Base-by-base conservation (phyloP, 2,797 vertebrate species). In the Fratercula arctica region DNA sequence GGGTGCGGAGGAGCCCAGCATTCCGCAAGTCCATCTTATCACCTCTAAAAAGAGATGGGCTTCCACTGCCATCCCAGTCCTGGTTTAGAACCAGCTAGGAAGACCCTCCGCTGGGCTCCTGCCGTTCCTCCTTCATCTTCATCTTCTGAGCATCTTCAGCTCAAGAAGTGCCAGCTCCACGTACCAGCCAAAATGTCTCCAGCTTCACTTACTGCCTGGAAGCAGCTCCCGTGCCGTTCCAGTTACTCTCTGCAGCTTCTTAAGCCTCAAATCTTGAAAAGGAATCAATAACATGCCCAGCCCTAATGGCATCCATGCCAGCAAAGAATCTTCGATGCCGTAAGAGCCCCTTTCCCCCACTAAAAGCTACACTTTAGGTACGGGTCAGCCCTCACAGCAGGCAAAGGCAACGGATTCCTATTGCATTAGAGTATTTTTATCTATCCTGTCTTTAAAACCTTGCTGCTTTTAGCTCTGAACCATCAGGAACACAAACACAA, bases 221-320 rank as follows among this genome's bases (percentile, higher is more conserved):
- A 95, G 91, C 84, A 82, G 78, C 85, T 69, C 16, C 94, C 18
- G 2, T 66, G 54, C 31, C 39, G 2, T 92, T 87, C 89, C 93
- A 78, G 95, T 77, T 43, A 86, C 54, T 21, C 66, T 51, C 87
- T 74, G 89, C 91, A 70, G 94, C 83, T 46, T 46, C 95, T 48
- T 24, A 21, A 90, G 72, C 67, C 68, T 79, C 78, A 1, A 0
- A 8, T 51, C 81, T 70, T 19, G 85, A 6, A 9, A 25, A 48
- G 75, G 56, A 93, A 92, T 93, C 66, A 43, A 94, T 95, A 90
- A 18, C 64, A 15, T 2, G 16, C 59, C 78, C 89, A 77, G 85
- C 85, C 53, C 60, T 91, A 67, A 59, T 59, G 63, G 93, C 64
- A 85, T 39, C 76, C 75, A 84, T 56, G 39, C 79, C 89, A 79